Evolutionary conservation across 2,797 vertebrate genomes (phyloP), one percentile per base, ranked within the genome.

Genomic region (Nothura maculosa): DNA sequence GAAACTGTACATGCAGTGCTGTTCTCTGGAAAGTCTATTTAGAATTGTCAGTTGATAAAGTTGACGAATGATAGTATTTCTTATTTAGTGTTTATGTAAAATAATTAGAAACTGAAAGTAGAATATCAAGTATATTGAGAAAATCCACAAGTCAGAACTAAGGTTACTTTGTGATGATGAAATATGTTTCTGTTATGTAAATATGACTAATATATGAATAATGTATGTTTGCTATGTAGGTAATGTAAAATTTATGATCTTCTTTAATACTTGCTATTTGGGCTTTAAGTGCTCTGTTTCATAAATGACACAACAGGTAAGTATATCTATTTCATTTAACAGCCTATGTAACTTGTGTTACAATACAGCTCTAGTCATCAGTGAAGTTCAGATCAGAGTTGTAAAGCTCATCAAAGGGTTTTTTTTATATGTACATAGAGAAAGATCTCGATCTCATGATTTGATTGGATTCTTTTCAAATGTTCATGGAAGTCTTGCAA

Each of bases 11-110:
- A 74, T 91, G 93, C 81, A 86, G 19, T 42, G 18, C 15, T 92
- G 50, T 90, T 91, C 52, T 94, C 77, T 84, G 62, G 57, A 77
- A 93, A 84, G 86, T 76, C 80, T 85, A 86, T 95, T 95, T 96
- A 91, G 92, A 96, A 96, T 88, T 93, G 91, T 92, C 95, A 96
- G 68, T 83, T 92, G 75, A 89, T 87, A 91, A 90, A 95, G 73
- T 89, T 85, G 83, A 91, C 0, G 4, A 86, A 84, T 75, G 54
- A 75, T 80, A 72, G 40, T 60, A 73, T 92, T 96, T 94, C 68
- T 78, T 42, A 83, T 72, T 55, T 72, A 92, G 68, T 18, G 19
- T 66, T 93, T 88, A 43, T 66, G 84, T 75, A 81, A 96, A 95
- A 91, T 88, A 96, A 93, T 94, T 92, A 94, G 83, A 79, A 86